Evolutionary conservation across 2,888 invertebrate species (phyloP).

Genomic region (Anodontia alba): DNA sequence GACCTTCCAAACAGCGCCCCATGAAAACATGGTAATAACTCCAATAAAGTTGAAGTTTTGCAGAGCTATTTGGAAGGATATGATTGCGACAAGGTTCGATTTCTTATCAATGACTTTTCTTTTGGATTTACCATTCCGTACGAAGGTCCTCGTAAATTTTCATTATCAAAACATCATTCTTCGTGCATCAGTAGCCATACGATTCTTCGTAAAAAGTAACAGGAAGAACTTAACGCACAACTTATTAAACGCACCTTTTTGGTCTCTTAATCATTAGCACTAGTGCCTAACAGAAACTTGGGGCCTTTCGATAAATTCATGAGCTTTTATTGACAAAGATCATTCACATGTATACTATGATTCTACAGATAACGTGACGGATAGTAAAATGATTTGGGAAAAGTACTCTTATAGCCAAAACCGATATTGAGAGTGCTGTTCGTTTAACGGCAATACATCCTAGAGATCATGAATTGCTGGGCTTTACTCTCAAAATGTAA

Average conservation of each 20-base stretch:
- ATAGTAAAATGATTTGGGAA: neutral
- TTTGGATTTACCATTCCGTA: neutral
- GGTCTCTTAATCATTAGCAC: neutral
- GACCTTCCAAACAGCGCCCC: no score
- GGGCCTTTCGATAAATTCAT: neutral
- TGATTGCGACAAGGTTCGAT: neutral
- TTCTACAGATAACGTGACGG: neutral
- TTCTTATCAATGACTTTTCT: neutral
- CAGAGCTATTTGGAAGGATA: neutral
- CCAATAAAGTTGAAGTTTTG: no score
- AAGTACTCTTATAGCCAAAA: conserved; percentile 37
- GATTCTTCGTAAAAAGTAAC: neutral
- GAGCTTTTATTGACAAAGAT: neutral
- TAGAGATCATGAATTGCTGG: neutral
- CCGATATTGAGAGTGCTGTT: conserved; percentile 44
- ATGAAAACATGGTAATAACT: no score
- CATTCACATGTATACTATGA: neutral
- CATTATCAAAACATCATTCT: neutral
- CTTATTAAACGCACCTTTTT: neutral
- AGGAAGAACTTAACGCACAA: neutral
- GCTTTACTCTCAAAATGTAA: neutral
- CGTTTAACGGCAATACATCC: conserved; percentile 44
- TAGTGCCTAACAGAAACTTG: neutral
- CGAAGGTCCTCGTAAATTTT: neutral
- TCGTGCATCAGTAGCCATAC: neutral